Base-by-base conservation (phyloP, 2,797 vertebrate genomes). In the Thalassophryne amazonica region DNA sequence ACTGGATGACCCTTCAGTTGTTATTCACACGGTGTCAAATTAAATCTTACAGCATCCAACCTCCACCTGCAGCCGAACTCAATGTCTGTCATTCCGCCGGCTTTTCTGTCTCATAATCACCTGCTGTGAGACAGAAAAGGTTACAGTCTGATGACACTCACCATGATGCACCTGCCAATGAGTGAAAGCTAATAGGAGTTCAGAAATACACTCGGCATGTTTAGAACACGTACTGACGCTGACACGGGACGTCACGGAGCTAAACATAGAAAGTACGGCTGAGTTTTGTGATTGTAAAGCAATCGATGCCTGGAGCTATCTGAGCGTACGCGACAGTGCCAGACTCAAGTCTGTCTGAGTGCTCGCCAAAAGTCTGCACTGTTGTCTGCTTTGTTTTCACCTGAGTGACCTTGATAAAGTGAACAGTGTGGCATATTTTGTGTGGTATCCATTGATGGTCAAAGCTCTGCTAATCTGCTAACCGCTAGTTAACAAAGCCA, bases 131-230 rank as follows among this genome's bases (percentile, higher is more conserved):
- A 42, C 34, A 47, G 72, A 66, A 72, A 65, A 21, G 50, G 66
- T 76, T 76, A 73, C 74, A 72, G 74, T 62, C 60, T 62, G 75
- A 76, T 57, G 65, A 77, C 73, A 69, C 67, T 0, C 28, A 48
- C 61, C 32, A 2, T n/a, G 31, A 35, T 53, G 49, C 63, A 50
- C 36, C 63, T 53, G 79, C 81, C 77, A 78, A 35, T 12, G 16
- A 1, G 2, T 2, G 60, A 22, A 73, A 79, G 48, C 5, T 0
- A 37, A 86, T 34, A 43, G 30, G 2, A 47, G 55, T 54, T 54
- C 64, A 69, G 46, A 57, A 78, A 69, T 65, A 31, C 29, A 45
- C 11, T 1, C 9, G 64, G 63, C 40, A 25, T 64, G 68, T 75
- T 73, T 16, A 17, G 64, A 47, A 15, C 66, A 31, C 47, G 60